Base-by-base conservation (phyloP, 2,888 invertebrate genomes). In the Mesoligia furuncula region DNA sequence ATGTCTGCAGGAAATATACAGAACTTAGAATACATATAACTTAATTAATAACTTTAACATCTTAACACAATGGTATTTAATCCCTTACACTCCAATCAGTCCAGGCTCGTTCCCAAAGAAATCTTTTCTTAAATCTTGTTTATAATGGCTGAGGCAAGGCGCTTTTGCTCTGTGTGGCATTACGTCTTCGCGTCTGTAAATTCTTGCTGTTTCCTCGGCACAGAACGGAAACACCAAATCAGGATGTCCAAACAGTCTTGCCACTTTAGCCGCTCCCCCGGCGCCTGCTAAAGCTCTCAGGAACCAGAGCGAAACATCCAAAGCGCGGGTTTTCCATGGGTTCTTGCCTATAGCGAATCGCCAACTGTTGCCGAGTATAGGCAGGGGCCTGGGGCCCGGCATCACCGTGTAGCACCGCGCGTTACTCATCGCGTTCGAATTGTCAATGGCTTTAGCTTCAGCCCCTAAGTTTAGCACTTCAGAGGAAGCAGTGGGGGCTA, bases 311-410 rank as follows among this genome's bases (percentile, higher is more conserved):
- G 96, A 95, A 11, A 97, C 90, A 97, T 96, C 92, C 92, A 97
- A 94, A 90, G 97, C 97, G 95, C 97, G 92, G 3, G 96, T 96
- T 67, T 90, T 90, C 96, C 96, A 96, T 2, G 95, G 96, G 78
- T 95, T 94, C 83, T 92, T 92, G 20, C 96, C 95, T 80, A 96
- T 97, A 71, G 98, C 98, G 93, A 98, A 98, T 85, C 98, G 97
- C 98, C 98, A 98, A 7, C 98, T 97, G 93, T 98, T 98, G 75
- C 98, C 98, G 71, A 98, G 95, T 68, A 98, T 77, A 1, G 98
- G 98, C 91, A 98, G 93, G 71, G 98, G 97, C 94, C 96, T 97
- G 31, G 98, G 98, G 36, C 98, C 98, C 7, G 98, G 98, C 91
- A 98, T 98, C 80, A 97, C 97, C 71, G 97, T 93, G 93, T 98